A percentile compares a stretch with the other conserved stretches of the same genome.
These are phyloP conservation scores for Vipera latastei DNA, from an alignment of 2,797 vertebrate genomes.

Conservation along the genomic window DNA sequence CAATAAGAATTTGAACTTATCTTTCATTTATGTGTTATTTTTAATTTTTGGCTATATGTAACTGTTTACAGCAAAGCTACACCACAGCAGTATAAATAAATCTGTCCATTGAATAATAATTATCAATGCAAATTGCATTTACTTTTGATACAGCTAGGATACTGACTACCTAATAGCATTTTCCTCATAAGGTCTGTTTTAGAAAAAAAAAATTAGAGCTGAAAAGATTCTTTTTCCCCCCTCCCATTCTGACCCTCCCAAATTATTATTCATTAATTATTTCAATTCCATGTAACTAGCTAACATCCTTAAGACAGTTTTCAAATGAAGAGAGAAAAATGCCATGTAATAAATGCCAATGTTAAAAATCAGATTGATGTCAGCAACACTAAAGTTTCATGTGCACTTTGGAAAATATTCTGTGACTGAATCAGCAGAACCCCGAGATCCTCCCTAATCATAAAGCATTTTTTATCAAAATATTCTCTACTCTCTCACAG, in stretches of 20 bases:
- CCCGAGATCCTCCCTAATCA: neutral
- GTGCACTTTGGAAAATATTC: neutral
- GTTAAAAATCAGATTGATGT: neutral
- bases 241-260: neutral
- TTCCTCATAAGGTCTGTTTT: neutral
- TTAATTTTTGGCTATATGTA: neutral
- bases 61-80: constrained; percentile 37
- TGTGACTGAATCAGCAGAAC: neutral
- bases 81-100: constrained; percentile 18
- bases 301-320: neutral
- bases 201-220: neutral
- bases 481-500: neutral
- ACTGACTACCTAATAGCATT: neutral
- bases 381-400: neutral
- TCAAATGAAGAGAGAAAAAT: neutral
- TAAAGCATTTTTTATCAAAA: neutral
- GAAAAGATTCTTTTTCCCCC: too few species aligned
- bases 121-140: neutral
- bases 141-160: constrained; percentile 3
- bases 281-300: neutral
- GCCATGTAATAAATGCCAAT: neutral
- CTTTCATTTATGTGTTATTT: neutral
- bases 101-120: constrained; percentile 5
- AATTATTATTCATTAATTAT: neutral
- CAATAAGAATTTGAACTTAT: neutral